These are phyloP conservation scores for Holacanthella duospinosa DNA, from an alignment of 2,888 invertebrate genomes.

Conservation along the genomic window DNA sequence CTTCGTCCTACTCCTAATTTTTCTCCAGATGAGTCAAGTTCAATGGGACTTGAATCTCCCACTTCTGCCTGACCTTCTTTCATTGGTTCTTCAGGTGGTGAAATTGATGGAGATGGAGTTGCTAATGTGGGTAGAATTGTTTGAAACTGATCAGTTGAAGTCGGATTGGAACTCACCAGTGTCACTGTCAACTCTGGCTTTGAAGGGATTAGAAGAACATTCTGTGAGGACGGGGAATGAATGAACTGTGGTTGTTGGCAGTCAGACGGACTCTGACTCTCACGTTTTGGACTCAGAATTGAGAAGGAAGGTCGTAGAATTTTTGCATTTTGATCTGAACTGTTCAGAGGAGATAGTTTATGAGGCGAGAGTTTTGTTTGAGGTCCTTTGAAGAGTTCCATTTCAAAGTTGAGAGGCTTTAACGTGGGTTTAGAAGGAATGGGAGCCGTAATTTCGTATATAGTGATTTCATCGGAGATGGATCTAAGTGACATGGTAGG, in stretches of 20 bases:
- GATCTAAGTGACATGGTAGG: not conserved
- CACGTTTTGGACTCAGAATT: not conserved
- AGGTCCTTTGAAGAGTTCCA: not conserved
- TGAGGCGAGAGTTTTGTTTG: not conserved
- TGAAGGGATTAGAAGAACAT: not conserved
- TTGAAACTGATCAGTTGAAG: not conserved
- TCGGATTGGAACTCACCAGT: not conserved
- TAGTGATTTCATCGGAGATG: slow-evolving; percentile 35
- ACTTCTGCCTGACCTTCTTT: not conserved
- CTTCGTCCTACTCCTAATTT: not conserved
- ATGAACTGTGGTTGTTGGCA: not conserved
- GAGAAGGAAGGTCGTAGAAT: not conserved
- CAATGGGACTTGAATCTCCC: not conserved
- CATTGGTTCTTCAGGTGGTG: not conserved
- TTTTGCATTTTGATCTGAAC: not conserved
- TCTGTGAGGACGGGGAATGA: not conserved
- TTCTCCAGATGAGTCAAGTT: not conserved
- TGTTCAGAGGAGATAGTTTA: not conserved
- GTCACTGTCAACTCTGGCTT: slow-evolving; percentile 1
- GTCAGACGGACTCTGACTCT: not conserved
- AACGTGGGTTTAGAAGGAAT: not conserved
- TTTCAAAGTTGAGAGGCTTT: not conserved
- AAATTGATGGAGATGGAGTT: not conserved
- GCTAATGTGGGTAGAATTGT: not conserved
- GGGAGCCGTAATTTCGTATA: slow-evolving; percentile 35